Evolutionary conservation across 2,888 invertebrate genomes (phyloP).

Genomic region (Metellina segmentata): DNA sequence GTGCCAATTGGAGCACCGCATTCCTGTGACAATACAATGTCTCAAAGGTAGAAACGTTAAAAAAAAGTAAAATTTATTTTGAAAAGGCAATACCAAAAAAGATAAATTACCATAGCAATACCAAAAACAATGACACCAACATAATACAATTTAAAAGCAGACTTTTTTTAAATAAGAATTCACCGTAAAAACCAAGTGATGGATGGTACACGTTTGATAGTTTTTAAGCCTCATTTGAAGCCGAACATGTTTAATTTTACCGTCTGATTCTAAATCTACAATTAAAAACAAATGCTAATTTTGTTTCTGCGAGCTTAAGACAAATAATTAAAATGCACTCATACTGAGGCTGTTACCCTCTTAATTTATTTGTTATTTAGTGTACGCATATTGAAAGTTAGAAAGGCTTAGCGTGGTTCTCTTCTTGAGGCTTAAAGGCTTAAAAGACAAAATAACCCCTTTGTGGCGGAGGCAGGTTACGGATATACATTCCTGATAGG

Average conservation of each 20-base stretch:
- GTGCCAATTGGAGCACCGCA: no score
- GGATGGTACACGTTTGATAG: no score
- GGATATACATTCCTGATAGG: conserved; percentile 8
- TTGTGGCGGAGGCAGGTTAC: neutral
- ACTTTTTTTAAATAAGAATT: no score
- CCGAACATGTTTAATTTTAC: neutral
- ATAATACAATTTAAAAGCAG: no score
- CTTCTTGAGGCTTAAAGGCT: conserved; percentile 39
- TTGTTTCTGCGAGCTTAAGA: neutral
- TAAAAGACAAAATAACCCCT: conserved; percentile 41
- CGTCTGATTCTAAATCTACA: neutral
- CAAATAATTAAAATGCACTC: neutral
- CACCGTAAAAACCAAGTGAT: no score
- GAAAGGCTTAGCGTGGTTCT: neutral
- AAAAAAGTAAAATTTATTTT: no score
- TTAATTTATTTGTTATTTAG: neutral
- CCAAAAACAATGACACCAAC: no score
- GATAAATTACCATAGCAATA: no score
- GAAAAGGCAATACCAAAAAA: no score
- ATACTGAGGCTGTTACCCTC: neutral
- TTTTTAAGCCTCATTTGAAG: no score
- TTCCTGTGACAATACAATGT: no score
- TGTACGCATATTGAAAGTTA: neutral
- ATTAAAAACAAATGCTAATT: neutral
- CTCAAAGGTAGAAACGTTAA: no score